phyloP scores from a whole-genome alignment of 2,888 invertebrate genomes.

The Trichogramma dendrolimi region DNA sequence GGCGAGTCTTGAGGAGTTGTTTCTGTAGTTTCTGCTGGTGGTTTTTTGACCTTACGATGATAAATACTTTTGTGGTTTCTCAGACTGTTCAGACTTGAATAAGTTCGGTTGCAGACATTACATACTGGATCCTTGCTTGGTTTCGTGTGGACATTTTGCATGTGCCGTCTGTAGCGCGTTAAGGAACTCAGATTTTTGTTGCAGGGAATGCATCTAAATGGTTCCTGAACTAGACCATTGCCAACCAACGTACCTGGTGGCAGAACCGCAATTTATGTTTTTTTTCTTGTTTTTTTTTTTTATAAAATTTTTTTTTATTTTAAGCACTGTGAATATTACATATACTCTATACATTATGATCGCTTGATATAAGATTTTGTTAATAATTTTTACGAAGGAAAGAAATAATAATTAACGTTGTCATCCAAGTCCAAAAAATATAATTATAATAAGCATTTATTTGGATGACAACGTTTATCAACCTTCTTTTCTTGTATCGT shows the following conservation, averaged over 20 bases:
- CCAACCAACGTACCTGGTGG: slow-evolving; percentile 60
- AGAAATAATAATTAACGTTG: too few relatives aligned
- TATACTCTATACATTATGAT: too few relatives aligned
- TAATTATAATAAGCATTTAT: neutral
- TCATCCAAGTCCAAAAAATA: too few relatives aligned
- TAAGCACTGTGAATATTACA: too few relatives aligned
- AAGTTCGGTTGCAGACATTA: slow-evolving; percentile 88
- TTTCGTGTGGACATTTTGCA: slow-evolving; percentile 87
- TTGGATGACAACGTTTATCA: slow-evolving; percentile 7
- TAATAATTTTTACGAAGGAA: too few relatives aligned
- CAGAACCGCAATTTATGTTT: slow-evolving; percentile 48
- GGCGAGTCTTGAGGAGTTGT: neutral
- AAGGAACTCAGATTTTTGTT: slow-evolving; percentile 84
- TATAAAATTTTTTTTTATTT: neutral
- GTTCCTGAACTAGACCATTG: slow-evolving; percentile 73
- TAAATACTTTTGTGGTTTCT: slow-evolving; percentile 91
- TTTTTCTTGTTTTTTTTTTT: slow-evolving; percentile 7
- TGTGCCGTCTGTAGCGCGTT: slow-evolving; percentile 84
- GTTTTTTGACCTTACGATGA: slow-evolving; percentile 63
- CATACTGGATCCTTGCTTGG: slow-evolving; percentile 86
- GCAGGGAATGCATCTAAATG: slow-evolving; percentile 87
- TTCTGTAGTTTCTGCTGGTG: slow-evolving; percentile 40
- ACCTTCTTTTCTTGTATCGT: slow-evolving; percentile 14
- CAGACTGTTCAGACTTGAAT: slow-evolving; percentile 85
- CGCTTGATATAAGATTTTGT: too few relatives aligned